A percentile compares a stretch with the other conserved stretches of the same genome.
Conservation (phyloP, 2,888 invertebrate species). For the Trisateles emortualis region DNA sequence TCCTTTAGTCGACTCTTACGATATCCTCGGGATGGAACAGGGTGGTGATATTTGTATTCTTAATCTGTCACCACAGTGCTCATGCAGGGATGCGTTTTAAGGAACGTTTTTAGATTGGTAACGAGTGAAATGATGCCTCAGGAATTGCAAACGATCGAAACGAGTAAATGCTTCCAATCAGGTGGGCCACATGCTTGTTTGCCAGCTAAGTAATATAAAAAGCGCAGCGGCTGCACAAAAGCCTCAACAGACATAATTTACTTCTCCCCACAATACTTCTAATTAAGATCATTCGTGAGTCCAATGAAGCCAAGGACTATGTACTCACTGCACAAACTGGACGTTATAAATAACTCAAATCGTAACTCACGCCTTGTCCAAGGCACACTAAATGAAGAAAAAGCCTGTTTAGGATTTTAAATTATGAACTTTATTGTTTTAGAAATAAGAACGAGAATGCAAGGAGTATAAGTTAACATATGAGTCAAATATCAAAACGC, state of each 20-base stretch:
- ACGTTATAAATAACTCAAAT: slow-evolving; percentile 82
- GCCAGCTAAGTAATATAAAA: no score
- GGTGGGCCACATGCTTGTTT: no score
- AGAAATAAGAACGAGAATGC: slow-evolving; percentile 58
- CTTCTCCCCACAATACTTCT: slow-evolving; percentile 81
- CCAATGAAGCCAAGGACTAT: slow-evolving; percentile 75
- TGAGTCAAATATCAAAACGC: slow-evolving; percentile 59
- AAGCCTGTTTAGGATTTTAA: slow-evolving; percentile 29
- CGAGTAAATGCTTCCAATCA: no score
- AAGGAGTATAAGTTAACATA: slow-evolving; percentile 24
- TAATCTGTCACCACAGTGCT: no score
- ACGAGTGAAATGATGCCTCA: no score
- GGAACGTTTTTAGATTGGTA: no score
- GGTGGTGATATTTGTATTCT: no score
- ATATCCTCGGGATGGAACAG: no score
- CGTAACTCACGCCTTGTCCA: slow-evolving; percentile 77
- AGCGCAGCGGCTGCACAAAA: slow-evolving; percentile 62
- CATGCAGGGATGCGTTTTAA: no score
- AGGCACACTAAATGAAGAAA: slow-evolving; percentile 62
- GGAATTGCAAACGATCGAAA: no score
- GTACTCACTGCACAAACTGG: slow-evolving; percentile 78
- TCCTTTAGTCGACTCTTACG: no score
- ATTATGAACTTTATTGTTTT: slow-evolving; percentile 55
- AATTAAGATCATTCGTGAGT: slow-evolving; percentile 84
- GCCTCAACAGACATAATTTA: slow-evolving; percentile 74